Conservation (phyloP, 2,888 invertebrate species). For the Pecten maximus region DNA sequence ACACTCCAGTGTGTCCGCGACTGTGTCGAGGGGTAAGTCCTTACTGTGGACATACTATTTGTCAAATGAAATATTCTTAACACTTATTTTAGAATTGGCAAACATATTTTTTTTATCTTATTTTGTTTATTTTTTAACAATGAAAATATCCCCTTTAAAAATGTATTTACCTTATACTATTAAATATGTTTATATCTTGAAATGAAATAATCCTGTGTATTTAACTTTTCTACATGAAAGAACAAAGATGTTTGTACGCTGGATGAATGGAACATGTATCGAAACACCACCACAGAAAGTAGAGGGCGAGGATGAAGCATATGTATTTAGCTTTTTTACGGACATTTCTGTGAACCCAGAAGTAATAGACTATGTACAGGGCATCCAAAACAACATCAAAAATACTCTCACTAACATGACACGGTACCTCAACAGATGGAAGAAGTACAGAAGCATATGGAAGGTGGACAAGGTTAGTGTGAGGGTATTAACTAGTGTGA, state of each 20-base stretch:
- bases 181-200: too few species aligned
- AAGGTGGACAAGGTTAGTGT: slow-evolving; percentile 80
- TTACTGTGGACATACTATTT: neutral
- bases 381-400: slow-evolving; percentile 88
- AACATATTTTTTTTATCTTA: too few species aligned
- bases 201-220: too few species aligned
- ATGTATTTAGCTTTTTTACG: slow-evolving; percentile 90
- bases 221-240: too few species aligned
- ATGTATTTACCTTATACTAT: too few species aligned
- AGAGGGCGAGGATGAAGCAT: slow-evolving; percentile 86
- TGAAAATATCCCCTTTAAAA: too few species aligned
- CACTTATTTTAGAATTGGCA: too few species aligned
- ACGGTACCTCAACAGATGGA: slow-evolving; percentile 85
- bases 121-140: too few species aligned
- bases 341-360: slow-evolving; percentile 89
- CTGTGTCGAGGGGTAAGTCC: slow-evolving; percentile 87
- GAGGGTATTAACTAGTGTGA: too few species aligned
- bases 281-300: slow-evolving; percentile 87
- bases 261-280: slow-evolving; percentile 92
- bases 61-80: too few species aligned
- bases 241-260: slow-evolving; percentile 90
- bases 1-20: slow-evolving; percentile 90
- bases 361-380: slow-evolving; percentile 87
- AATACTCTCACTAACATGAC: slow-evolving; percentile 87
- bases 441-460: slow-evolving; percentile 81